Evolutionary conservation across 2,888 invertebrate genomes (phyloP).

Genomic region (Pteria penguin): DNA sequence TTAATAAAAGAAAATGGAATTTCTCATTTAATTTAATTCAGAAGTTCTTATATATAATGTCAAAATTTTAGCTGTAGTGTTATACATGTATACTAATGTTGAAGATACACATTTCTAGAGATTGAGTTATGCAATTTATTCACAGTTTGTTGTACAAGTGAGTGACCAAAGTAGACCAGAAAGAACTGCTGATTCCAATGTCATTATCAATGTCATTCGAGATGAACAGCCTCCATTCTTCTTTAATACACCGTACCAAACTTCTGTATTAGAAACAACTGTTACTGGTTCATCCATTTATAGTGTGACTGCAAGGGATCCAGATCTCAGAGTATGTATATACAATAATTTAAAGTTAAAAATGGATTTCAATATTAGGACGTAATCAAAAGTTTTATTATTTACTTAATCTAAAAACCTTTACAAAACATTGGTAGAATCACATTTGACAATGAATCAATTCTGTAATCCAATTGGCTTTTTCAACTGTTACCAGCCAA

Average conservation of each 20-base stretch:
- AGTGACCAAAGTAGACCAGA: conserved; percentile 64
- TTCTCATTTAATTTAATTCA: neutral
- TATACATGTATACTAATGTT: neutral
- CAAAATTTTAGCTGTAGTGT: neutral
- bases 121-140: conserved; percentile 6
- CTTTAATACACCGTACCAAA: conserved; percentile 55
- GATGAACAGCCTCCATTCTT: conserved; percentile 58
- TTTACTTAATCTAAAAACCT: too few relatives aligned
- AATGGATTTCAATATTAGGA: too few relatives aligned
- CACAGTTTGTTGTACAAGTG: conserved; percentile 57
- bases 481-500: neutral
- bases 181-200: conserved; percentile 44
- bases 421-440: neutral
- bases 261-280: conserved; percentile 51
- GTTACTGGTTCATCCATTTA: conserved; percentile 47
- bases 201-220: conserved; percentile 52
- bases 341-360: too few relatives aligned
- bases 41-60: too few relatives aligned
- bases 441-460: neutral
- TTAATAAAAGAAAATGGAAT: neutral
- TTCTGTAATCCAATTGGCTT: neutral
- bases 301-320: conserved; percentile 61
- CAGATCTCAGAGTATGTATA: conserved; percentile 55
- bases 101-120: neutral
- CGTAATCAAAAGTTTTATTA: too few relatives aligned